Base-by-base conservation (phyloP, 2,113 vertebrate species). In the Micronycteris hirsuta region DNA sequence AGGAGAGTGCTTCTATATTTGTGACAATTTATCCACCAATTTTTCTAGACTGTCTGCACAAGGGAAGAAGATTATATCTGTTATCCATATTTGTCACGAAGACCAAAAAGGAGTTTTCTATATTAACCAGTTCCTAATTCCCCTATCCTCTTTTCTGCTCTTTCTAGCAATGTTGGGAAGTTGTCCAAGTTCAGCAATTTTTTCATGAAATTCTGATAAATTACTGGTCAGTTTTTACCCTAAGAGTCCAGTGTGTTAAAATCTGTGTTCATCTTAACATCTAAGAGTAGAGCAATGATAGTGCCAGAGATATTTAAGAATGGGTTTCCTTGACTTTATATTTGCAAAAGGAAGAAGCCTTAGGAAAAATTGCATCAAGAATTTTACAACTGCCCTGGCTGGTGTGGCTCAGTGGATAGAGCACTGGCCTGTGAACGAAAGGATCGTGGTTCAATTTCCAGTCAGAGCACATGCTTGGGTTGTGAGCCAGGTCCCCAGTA, bases 231-330 rank as follows among this genome's bases (percentile, higher is more conserved):
- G 47, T 41, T 95, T 96, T 93, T 81, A 89, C 24, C 33, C 36
- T 82, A 67, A 63, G 56, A 86, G 26, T 76, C 38, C n/a, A 94
- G 22, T 54, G 73, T 73, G 3, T 86, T 94, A 96, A 89, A 82
- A 94, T 89, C 49, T 89, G 45, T 76, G 33, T 77, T 85, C 17
- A 84, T 74, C 28, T 80, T 47, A 93, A 85, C 26, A 85, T 93
- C 65, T 85, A 76, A 91, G 13, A 84, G 43, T 74, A 91, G 41
- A 91, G 11, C 31, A 68, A 52, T 82, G 92, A 89, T 71, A 92
- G 61, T 41, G 49, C 43, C 52, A 95, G 73, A 95, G 45, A 58
- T 89, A 85, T 49, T 71, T 86, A 81, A 86, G 26, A 95, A 93
- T 63, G 24, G 52, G 15, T 93, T 93, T 95, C 33, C 43, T 93